Evolutionary conservation across 2,113 vertebrate genomes (phyloP).

Genomic region (Nyctibius bracteatus): DNA sequence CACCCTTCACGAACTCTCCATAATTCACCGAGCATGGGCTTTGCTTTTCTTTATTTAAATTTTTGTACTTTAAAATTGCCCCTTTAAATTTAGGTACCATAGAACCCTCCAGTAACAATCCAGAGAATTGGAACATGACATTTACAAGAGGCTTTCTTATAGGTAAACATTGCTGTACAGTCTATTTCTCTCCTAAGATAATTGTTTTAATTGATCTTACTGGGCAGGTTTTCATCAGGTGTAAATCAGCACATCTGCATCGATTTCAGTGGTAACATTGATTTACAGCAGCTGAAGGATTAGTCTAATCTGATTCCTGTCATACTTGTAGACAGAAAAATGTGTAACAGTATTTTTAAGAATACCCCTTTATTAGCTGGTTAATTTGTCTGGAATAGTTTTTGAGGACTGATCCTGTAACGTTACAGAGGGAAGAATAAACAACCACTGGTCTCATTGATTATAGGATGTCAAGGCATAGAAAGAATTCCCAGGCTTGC

Average conservation of each 20-base stretch:
- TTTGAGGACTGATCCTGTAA: background rate
- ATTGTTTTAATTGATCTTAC: background rate
- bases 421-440: background rate
- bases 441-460: background rate
- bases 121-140: background rate
- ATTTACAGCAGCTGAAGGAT: background rate
- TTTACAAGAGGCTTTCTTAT: background rate
- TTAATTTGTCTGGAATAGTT: background rate
- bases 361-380: background rate
- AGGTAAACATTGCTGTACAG: background rate
- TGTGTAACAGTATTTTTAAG: background rate
- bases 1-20: constrained; percentile 19
- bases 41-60: constrained; percentile 33
- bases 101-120: background rate
- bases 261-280: background rate
- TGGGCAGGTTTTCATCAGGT: background rate
- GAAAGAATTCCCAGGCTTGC: background rate
- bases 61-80: constrained; percentile 1
- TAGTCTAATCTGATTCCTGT: background rate
- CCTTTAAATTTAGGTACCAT: background rate
- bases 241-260: background rate
- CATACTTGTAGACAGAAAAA: background rate
- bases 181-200: background rate
- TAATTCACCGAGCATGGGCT: constrained; percentile 29
- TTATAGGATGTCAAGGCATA: background rate